Conservation (phyloP, 2,888 invertebrate genomes). For the Trissolcus brochymenae region DNA sequence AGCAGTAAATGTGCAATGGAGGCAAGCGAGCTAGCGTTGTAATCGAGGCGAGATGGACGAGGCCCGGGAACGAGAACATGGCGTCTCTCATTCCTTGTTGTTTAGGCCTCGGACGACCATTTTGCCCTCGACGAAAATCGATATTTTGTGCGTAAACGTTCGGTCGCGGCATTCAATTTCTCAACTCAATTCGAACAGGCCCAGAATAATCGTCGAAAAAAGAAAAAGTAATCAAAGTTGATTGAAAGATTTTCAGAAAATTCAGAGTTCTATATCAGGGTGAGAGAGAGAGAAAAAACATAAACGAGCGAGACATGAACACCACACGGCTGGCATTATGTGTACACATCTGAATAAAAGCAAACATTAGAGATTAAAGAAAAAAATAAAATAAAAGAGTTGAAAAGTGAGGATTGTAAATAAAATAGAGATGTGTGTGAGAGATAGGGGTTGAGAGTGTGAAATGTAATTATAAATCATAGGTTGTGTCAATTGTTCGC, state of each 20-base stretch:
- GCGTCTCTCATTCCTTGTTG: conserved; percentile 65
- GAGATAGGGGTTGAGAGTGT: background rate
- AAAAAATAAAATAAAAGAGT: conserved; percentile 6
- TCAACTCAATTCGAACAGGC: conserved; percentile 55
- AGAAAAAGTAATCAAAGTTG: conserved; percentile 22
- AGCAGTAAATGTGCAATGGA: conserved; percentile 21
- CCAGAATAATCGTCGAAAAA: conserved; percentile 34
- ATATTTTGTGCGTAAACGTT: conserved; percentile 60
- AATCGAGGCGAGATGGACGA: conserved; percentile 53
- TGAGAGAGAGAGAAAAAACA: background rate
- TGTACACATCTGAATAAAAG: conserved; percentile 1
- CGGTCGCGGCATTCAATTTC: conserved; percentile 43
- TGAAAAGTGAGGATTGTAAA: background rate
- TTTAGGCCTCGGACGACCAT: conserved; percentile 67
- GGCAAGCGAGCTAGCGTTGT: conserved; percentile 37
- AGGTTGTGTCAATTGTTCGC: conserved; percentile 49
- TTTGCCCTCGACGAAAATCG: conserved; percentile 67
- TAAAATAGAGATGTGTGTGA: conserved; percentile 20
- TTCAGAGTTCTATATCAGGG: background rate
- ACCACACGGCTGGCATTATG: conserved; percentile 33
- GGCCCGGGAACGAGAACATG: conserved; percentile 61
- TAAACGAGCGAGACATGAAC: conserved; percentile 17
- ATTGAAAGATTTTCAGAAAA: conserved; percentile 32
- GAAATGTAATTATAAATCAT: conserved; percentile 15
- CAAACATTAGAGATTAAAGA: background rate